Evolutionary conservation across 2,888 invertebrate species (phyloP).

Genomic region (Platerodrilus igneus): DNA sequence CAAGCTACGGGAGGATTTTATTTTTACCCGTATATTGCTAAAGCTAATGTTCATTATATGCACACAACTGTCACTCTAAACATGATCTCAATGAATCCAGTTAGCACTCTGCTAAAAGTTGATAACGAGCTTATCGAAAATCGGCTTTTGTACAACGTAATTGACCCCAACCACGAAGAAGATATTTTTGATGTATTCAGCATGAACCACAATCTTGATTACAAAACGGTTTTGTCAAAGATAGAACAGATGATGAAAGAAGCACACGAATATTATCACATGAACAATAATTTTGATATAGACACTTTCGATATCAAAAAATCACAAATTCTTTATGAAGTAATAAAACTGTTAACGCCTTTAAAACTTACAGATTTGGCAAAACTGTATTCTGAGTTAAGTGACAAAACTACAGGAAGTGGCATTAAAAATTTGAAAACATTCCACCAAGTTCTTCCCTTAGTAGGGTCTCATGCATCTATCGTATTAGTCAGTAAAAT

Average conservation of each 20-base stretch:
- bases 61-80: conserved; percentile 45
- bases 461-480: conserved; percentile 46
- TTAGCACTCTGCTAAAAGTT: conserved; percentile 25
- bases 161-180: conserved; percentile 22
- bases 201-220: conserved; percentile 38
- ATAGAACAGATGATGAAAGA: conserved; percentile 39
- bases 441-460: conserved; percentile 46
- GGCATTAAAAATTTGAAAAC: conserved; percentile 38
- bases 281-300: conserved; percentile 40
- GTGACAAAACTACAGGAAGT: conserved; percentile 24
- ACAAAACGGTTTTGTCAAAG: conserved; percentile 32
- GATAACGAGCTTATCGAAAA: conserved; percentile 22
- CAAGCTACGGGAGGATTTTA: conserved; percentile 33
- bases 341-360: conserved; percentile 37
- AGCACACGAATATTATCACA: conserved; percentile 40
- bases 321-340: conserved; percentile 40
- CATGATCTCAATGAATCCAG: conserved; percentile 31
- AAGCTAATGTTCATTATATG: conserved; percentile 41
- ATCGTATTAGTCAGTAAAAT: conserved; percentile 42
- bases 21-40: conserved; percentile 32
- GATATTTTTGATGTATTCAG: conserved; percentile 38
- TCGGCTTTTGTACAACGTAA: conserved; percentile 35
- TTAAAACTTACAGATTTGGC: conserved; percentile 40
- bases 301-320: conserved; percentile 39
- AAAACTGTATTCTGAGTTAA: conserved; percentile 32